A percentile compares a stretch with the other conserved stretches of the same genome.
phyloP scores from a whole-genome alignment of 2,797 vertebrate species.

The Ciconia nigra region DNA sequence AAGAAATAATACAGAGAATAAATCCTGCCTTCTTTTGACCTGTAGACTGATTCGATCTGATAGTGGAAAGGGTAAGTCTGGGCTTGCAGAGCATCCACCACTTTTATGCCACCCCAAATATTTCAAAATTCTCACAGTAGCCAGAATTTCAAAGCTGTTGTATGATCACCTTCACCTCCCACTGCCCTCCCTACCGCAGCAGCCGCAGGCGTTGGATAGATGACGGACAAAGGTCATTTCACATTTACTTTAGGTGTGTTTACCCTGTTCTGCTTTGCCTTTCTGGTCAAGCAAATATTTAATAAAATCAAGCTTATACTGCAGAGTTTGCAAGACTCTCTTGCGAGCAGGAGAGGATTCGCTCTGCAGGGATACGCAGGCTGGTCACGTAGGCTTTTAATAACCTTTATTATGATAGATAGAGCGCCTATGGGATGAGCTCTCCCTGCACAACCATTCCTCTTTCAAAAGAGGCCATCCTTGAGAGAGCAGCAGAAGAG shows the following conservation, averaged over 20 bases:
- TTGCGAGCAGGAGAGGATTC: not conserved
- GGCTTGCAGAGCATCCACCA: not conserved
- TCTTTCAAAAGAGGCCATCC: slow-evolving; percentile 33
- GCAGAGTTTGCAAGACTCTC: slow-evolving; percentile 27
- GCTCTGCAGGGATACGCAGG: not conserved
- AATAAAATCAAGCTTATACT: slow-evolving; percentile 49
- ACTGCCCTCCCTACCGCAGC: not conserved
- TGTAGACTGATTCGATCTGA: not conserved
- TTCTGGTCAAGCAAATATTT: slow-evolving; percentile 68
- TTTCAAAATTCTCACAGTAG: not conserved
- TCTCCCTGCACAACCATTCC: not conserved
- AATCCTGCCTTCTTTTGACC: not conserved
- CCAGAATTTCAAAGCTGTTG: not conserved
- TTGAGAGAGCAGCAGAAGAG: slow-evolving; percentile 19
- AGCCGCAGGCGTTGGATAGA: not conserved
- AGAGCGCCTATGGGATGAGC: not conserved
- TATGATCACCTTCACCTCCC: not conserved
- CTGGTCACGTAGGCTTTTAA: slow-evolving; percentile 55
- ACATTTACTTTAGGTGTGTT: slow-evolving; percentile 46
- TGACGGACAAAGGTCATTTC: slow-evolving; percentile 38
- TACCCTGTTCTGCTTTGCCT: slow-evolving; percentile 45
- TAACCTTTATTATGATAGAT: slow-evolving; percentile 61
- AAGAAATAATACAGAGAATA: not conserved
- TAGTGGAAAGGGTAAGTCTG: not conserved
- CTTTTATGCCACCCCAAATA: not conserved